Base-by-base conservation (phyloP, 2,888 invertebrate genomes). In the Plebejus melissa region DNA sequence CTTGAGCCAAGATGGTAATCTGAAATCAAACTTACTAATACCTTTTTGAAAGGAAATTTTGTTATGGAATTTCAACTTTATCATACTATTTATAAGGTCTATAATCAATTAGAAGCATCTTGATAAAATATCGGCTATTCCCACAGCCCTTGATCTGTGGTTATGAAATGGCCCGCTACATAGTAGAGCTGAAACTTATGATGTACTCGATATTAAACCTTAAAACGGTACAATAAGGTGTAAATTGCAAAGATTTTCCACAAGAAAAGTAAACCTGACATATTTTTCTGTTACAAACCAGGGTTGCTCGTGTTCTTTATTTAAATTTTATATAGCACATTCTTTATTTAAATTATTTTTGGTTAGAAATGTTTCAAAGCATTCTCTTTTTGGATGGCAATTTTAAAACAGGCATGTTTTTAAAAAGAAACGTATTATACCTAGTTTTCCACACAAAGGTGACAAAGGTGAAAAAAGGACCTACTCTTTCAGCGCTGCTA, bases 101-200 rank as follows among this genome's bases (percentile, higher is more conserved):
- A 28, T 28, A 50, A 72, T 72, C 50, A 46, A 72, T 72, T 16
- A 54, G 46, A 46, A 11, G 28, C 9, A 71, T 71, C 71, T 41
- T 71, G 41, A 71, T 71, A 46, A 75, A 75, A 57, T 69, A 46
- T 60, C 65, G 71, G 72, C 75, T 75, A 75, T 75, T 76, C 60
- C 57, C 71, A 75, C 36, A 75, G 76, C 70, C 76, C 76, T 76
- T 76, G 76, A 76, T 75, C 76, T 75, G 76, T 28, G 58, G 74
- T 76, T 76, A 72, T 76, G 76, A 76, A 76, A 76, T 75, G 72
- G 72, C n/a, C 71, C 41, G 46, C 54, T 50, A 28, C 50, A 54
- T 65, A 65, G 65, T 32, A 65, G 7, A 36, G 32, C 65, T 36
- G 65, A 65, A 65, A 36, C 32, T 65, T 65, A 65, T 11, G 13